phyloP scores from a whole-genome alignment of 2,113 vertebrate genomes.

The Charadrius vociferus region DNA sequence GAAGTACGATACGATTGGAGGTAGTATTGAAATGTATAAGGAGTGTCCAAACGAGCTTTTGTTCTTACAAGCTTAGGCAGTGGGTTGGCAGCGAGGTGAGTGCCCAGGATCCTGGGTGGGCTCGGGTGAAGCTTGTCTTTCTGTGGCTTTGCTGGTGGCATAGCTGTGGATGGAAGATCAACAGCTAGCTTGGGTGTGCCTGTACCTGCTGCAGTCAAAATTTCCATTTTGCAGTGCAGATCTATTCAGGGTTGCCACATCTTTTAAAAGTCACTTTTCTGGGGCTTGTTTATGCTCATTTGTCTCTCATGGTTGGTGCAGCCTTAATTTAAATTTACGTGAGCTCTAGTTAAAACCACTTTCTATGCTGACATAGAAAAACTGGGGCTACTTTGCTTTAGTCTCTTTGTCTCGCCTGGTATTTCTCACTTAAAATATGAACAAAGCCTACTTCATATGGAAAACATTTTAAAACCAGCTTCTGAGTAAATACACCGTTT shows the following conservation, averaged over 20 bases:
- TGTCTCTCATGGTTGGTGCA: background rate
- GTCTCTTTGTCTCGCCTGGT: background rate
- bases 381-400: background rate
- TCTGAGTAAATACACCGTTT: background rate
- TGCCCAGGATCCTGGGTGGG: background rate
- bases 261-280: background rate
- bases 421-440: background rate
- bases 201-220: background rate
- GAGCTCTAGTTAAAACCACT: background rate
- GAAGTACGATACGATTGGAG: fast-evolving
- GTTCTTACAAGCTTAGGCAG: background rate
- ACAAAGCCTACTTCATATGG: background rate
- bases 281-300: background rate
- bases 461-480: background rate
- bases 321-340: background rate
- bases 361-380: background rate
- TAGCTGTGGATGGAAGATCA: background rate
- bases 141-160: background rate
- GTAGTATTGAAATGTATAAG: background rate
- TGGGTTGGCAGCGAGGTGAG: background rate
- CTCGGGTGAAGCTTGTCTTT: background rate
- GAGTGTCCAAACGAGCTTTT: background rate
- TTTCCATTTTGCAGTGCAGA: background rate
- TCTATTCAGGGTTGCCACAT: background rate
- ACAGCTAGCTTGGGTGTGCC: background rate